phyloP scores from a whole-genome alignment of 2,888 invertebrate genomes.

The Lordiphosa fenestrarum region DNA sequence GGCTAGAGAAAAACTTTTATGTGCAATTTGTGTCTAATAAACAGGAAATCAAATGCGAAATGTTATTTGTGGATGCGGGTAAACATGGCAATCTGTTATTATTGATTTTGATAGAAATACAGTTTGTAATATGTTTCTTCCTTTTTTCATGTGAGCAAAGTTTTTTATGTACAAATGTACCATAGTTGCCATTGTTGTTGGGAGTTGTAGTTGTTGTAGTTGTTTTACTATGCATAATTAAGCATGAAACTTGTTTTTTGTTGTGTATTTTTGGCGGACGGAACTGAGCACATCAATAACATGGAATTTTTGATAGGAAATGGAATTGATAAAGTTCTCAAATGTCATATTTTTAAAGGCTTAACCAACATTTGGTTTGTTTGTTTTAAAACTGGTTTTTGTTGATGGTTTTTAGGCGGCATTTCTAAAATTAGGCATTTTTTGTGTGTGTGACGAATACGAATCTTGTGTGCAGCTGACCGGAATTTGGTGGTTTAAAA shows the following conservation, averaged over 20 bases:
- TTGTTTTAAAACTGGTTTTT: neutral
- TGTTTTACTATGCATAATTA: conserved; percentile 25
- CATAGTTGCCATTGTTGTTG: conserved; percentile 20
- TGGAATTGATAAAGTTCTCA: conserved; percentile 2
- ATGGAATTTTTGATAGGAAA: conserved; percentile 8
- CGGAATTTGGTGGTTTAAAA: neutral
- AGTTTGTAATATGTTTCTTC: conserved; percentile 34
- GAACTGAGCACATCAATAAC: conserved; percentile 23
- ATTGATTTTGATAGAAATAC: conserved; percentile 21
- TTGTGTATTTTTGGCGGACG: conserved; percentile 6
- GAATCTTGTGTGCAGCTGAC: too few relatives aligned
- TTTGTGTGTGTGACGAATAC: neutral
- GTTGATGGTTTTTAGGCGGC: neutral
- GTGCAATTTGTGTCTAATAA: conserved; percentile 43
- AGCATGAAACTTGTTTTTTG: conserved; percentile 40
- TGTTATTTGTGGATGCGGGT: conserved; percentile 40
- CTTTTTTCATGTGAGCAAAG: conserved; percentile 6
- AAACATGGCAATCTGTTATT: conserved; percentile 45
- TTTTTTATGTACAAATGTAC: conserved; percentile 30
- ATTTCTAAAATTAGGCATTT: neutral
- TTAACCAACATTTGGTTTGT: neutral
- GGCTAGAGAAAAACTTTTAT: conserved; percentile 24
- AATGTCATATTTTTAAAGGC: conserved; percentile 8
- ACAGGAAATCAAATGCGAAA: conserved; percentile 61
- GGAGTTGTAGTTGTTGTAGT: neutral